phyloP scores from a whole-genome alignment of 2,888 invertebrate species.

The Agriotes lineatus region DNA sequence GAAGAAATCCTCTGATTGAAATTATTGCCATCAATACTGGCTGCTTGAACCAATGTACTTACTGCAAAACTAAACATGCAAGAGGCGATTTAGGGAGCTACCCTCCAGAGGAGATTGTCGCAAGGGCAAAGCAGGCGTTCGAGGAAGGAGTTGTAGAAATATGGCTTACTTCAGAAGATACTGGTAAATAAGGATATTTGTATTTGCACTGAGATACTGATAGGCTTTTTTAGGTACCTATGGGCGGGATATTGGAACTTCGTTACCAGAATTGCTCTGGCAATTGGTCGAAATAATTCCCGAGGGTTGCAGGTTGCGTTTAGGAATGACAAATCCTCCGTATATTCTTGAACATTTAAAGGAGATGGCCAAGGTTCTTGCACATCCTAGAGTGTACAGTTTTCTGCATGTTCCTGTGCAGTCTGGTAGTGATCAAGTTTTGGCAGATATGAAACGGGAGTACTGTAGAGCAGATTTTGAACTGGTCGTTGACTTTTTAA shows the following conservation, averaged over 20 bases:
- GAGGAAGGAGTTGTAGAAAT: conserved; percentile 94
- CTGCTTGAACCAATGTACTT: conserved; percentile 98
- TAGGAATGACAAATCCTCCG: conserved; percentile 99
- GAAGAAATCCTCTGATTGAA: conserved; percentile 96
- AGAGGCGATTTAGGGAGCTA: conserved; percentile 97
- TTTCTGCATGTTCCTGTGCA: conserved; percentile 99
- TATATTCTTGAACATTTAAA: conserved; percentile 96
- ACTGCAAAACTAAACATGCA: conserved; percentile 98
- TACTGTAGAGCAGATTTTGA: conserved; percentile 92
- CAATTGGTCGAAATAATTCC: conserved; percentile 84
- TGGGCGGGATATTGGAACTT: conserved; percentile 92
- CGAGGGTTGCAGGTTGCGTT: conserved; percentile 81
- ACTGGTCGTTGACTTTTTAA: conserved; percentile 86
- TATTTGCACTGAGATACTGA: too few species aligned
- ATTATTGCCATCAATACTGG: conserved; percentile 97
- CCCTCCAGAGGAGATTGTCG: conserved; percentile 88
- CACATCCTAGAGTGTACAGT: conserved; percentile 91
- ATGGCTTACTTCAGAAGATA: conserved; percentile 98
- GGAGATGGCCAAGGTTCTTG: conserved; percentile 88
- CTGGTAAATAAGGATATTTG: too few species aligned
- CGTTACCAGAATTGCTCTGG: conserved; percentile 88
- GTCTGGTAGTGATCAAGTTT: conserved; percentile 94
- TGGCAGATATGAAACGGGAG: conserved; percentile 96
- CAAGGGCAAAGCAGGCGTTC: conserved; percentile 88
- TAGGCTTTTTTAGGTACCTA: conserved; percentile 79